Conservation (phyloP, 2,888 invertebrate genomes). For the Nezara viridula region DNA sequence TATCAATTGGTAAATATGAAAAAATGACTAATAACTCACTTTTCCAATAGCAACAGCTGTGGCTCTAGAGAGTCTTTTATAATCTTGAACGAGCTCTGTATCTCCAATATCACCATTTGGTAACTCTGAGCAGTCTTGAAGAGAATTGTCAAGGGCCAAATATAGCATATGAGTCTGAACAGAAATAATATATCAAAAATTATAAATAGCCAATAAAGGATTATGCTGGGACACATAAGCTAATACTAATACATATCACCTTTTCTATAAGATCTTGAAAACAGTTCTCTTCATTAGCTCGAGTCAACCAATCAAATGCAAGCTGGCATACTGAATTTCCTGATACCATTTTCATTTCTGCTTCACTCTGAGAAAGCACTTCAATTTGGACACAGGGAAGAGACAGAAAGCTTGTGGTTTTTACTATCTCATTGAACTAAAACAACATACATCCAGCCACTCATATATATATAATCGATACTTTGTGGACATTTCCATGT, state of each 20-base stretch:
- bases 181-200: neutral
- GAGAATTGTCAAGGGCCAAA: constrained; percentile 80
- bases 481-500: too few relatives aligned
- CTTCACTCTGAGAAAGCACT: constrained; percentile 80
- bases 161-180: constrained; percentile 79
- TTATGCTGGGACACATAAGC: neutral
- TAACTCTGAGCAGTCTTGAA: constrained; percentile 85
- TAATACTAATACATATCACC: constrained; percentile 67
- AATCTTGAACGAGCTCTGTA: constrained; percentile 84
- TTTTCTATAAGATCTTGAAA: constrained; percentile 73
- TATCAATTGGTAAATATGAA: neutral
- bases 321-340: constrained; percentile 74
- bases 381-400: constrained; percentile 81
- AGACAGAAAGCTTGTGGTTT: constrained; percentile 75
- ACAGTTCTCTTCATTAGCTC: constrained; percentile 68
- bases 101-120: constrained; percentile 77
- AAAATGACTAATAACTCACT: constrained; percentile 54
- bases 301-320: constrained; percentile 76
- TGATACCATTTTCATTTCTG: constrained; percentile 74
- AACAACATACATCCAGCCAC: neutral
- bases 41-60: constrained; percentile 62
- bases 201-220: neutral
- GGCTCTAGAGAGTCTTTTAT: constrained; percentile 74
- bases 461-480: neutral
- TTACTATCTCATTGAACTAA: constrained; percentile 78